A percentile compares a stretch with the other conserved stretches of the same genome.
Evolutionary conservation across 1,140 invertebrate species (phyloP).

Genomic region (Diabrotica undecimpunctata): DNA sequence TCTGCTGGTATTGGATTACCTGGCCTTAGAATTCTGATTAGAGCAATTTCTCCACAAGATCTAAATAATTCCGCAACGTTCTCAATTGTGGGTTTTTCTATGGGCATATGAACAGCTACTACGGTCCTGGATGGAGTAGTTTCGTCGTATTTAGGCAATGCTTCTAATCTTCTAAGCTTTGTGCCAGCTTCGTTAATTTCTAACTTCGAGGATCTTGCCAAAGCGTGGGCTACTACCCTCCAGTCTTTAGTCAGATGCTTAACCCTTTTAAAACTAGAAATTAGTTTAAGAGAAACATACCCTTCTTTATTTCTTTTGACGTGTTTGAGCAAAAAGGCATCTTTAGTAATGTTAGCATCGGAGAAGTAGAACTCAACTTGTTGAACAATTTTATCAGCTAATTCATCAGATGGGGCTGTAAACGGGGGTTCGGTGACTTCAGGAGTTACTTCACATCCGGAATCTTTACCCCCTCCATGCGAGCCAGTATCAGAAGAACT

Average conservation of each 20-base stretch:
- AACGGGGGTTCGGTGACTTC: constrained; percentile 55
- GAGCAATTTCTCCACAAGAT: constrained; percentile 80
- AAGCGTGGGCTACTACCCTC: constrained; percentile 81
- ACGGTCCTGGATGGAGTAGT: constrained; percentile 86
- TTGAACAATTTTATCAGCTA: constrained; percentile 71
- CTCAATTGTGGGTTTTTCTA: constrained; percentile 81
- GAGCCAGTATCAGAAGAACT: constrained; percentile 57
- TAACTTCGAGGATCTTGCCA: constrained; percentile 74
- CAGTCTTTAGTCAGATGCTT: constrained; percentile 91
- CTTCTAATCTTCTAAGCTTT: constrained; percentile 80
- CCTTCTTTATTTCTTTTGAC: constrained; percentile 92
- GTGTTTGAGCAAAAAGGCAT: constrained; percentile 92
- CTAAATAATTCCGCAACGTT: constrained; percentile 84
- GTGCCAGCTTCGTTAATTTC: constrained; percentile 88
- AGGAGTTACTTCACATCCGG: constrained; percentile 60
- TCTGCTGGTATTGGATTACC: constrained; percentile 84
- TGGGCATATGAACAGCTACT: constrained; percentile 79
- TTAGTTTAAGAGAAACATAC: constrained; percentile 89
- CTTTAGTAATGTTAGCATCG: constrained; percentile 90
- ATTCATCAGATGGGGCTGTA: constrained; percentile 64
- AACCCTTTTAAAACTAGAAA: constrained; percentile 89
- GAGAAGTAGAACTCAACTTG: constrained; percentile 94
- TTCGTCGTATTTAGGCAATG: constrained; percentile 85
- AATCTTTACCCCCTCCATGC: constrained; percentile 60
- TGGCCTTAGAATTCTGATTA: constrained; percentile 79